Percentiles rank a stretch among this genome's conserved stretches.
Evolutionary conservation across 2,113 vertebrate species (phyloP).

Genomic region (Cryptomyrus ogoouensis): DNA sequence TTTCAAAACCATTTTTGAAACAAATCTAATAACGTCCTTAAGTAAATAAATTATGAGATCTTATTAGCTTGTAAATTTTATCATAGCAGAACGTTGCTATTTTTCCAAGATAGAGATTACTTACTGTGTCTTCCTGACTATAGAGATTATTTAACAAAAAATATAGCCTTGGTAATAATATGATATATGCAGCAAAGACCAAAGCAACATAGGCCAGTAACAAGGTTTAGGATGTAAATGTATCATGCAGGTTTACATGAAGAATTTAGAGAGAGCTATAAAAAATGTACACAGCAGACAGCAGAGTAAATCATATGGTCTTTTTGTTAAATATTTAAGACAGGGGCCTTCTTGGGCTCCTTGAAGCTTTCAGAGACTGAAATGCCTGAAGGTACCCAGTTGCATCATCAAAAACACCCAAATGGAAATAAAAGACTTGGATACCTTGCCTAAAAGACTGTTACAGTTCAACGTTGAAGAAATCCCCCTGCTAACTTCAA

Average conservation of each 20-base stretch:
- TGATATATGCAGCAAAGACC: not conserved
- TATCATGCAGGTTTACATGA: not conserved
- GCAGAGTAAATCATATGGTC: not conserved
- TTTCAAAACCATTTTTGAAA: not conserved
- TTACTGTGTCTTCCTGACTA: not conserved
- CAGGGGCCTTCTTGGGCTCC: not conserved
- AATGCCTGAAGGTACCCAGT: not conserved
- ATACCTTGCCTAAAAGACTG: not conserved
- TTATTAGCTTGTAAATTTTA: not conserved
- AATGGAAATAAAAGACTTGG: slow-evolving; percentile 3
- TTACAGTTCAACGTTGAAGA: not conserved
- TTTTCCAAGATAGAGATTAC: not conserved
- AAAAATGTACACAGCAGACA: not conserved
- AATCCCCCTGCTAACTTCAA: slow-evolving; percentile 1
- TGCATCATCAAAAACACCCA: slow-evolving; percentile 5
- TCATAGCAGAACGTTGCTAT: not conserved
- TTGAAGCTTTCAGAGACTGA: not conserved
- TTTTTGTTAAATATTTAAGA: slow-evolving; percentile 2
- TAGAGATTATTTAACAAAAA: not conserved
- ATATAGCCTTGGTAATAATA: not conserved
- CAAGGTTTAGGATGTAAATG: not conserved
- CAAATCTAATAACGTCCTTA: not conserved
- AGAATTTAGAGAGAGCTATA: not conserved
- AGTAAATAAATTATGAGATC: not conserved
- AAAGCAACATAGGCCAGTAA: not conserved